phyloP scores from a whole-genome alignment of 2,797 vertebrate genomes.

The Crenichthys baileyi region DNA sequence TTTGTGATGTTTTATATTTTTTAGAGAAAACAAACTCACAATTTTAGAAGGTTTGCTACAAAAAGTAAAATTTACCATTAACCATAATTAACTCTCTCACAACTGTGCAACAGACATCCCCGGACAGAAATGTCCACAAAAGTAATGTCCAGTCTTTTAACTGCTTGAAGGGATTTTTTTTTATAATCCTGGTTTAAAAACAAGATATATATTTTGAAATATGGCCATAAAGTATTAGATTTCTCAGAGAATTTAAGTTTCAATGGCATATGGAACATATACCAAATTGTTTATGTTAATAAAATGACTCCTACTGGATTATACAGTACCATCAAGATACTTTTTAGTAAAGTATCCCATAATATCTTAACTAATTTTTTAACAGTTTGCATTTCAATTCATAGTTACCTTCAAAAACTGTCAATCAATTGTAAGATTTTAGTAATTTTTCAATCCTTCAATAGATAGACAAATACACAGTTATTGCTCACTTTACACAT shows the following conservation, averaged over 20 bases:
- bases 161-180: background rate
- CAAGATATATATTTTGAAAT: background rate
- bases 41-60: background rate
- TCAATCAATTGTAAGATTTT: conserved; percentile 12
- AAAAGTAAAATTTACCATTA: background rate
- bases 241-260: background rate
- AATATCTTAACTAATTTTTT: background rate
- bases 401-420: background rate
- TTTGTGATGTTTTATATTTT: too few species aligned
- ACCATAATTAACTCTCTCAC: background rate
- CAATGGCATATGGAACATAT: background rate
- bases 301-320: background rate
- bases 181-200: background rate
- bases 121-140: background rate
- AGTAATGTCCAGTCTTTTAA: background rate
- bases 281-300: background rate
- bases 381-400: background rate
- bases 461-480: conserved; percentile 18
- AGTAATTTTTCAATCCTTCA: conserved; percentile 56
- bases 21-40: too few species aligned
- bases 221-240: background rate
- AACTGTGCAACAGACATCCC: background rate
- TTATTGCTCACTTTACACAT: conserved; percentile 35
- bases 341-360: background rate
- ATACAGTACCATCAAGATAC: background rate